These are phyloP conservation scores for Leucania comma DNA, from an alignment of 2,888 invertebrate genomes.

Conservation along the genomic window DNA sequence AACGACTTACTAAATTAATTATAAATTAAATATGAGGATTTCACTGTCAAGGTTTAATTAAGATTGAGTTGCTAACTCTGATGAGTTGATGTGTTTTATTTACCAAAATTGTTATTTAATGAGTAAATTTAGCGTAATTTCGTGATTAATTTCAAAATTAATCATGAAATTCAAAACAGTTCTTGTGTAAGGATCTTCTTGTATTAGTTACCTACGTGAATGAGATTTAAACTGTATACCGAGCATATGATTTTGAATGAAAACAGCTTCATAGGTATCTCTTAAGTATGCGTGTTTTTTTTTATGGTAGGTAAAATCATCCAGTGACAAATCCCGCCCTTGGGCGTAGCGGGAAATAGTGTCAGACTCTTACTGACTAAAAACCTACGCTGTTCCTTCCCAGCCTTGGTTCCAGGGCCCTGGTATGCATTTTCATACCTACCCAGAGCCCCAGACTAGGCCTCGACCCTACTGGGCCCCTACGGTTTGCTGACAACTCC, in stretches of 20 bases:
- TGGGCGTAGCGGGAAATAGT: no score
- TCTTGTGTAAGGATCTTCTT: not conserved
- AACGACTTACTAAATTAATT: not conserved
- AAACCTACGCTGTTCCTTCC: no score
- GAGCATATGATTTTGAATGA: not conserved
- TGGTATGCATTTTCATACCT: no score
- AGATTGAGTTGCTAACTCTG: slow-evolving; percentile 21
- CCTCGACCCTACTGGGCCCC: no score
- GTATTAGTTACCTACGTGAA: not conserved
- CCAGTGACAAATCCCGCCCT: no score
- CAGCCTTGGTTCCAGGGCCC: no score
- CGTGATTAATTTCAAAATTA: not conserved
- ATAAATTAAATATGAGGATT: slow-evolving; percentile 1
- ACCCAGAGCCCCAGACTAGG: no score
- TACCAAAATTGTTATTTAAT: slow-evolving; percentile 17
- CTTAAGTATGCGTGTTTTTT: not conserved
- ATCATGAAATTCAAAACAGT: not conserved
- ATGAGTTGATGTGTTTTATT: not conserved
- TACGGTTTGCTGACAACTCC: no score
- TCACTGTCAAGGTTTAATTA: slow-evolving; percentile 33
- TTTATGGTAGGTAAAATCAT: no score
- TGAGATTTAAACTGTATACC: not conserved
- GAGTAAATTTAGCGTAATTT: slow-evolving; percentile 19
- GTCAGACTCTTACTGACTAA: no score
- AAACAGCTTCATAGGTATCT: not conserved